Evolutionary conservation across 2,888 invertebrate genomes (phyloP), one percentile per base, ranked within the genome.

Genomic region (Nymphalis polychloros): DNA sequence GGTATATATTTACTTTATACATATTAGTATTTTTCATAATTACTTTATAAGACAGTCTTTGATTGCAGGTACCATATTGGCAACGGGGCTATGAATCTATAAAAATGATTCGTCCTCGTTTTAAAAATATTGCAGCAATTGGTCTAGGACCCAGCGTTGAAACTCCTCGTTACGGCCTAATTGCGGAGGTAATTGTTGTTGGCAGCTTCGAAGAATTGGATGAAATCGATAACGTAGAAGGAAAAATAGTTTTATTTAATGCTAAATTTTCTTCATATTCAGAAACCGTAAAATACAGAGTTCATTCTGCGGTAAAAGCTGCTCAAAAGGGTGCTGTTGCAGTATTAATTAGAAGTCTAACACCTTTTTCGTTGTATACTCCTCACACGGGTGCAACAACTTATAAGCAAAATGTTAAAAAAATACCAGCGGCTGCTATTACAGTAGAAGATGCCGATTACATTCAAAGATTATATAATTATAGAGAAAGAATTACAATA

Each of bases 171-270:
- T 93, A 94, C 73, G 97, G 97, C 17, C 94, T 97, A 31, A 94
- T 93, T 57, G 96, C 95, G 8, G 94, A 95, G 81, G 95, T 94
- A 0, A 83, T 97, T n/a, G 96, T 96, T 0, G 95, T 97, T 0
- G 89, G 92, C 23, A 94, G 91, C 76, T 97, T 96, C 78, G 93
- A 93, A 0, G 95, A 95, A 75, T 87, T 97, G 31, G 88, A 94
- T 46, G 77, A 80, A n/a, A 86, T 92, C 59, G 81, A 93, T 0
- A 78, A 85, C n/a, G 89, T 81, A 2, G 59, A 94, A 78, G 93
- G 96, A 8, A 97, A 96, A 93, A 97, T 97, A 68, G 96, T 97
- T 6, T 93, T 97, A 2, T 97, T 93, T 83, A 95, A 96, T 81
- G 93, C 95, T 74, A 84, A 91, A 61, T 96, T 92, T 82, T 90